A percentile compares a stretch with the other conserved stretches of the same genome.
These are phyloP conservation scores for Podarcis cretensis DNA, from an alignment of 2,113 vertebrate species.

Conservation along the genomic window DNA sequence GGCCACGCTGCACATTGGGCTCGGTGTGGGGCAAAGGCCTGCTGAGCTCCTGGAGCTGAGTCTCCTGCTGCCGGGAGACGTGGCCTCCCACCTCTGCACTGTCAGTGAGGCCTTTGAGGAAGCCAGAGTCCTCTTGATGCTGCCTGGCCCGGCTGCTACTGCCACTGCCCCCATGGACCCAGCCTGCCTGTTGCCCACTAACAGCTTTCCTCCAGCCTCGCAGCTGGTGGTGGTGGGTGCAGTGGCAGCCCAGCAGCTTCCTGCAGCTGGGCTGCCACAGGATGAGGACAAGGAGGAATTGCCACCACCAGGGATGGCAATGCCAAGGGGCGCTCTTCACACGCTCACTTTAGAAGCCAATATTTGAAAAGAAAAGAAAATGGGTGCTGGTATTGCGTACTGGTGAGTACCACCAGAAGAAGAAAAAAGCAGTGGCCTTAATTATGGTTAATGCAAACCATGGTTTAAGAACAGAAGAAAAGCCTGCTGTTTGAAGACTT, in stretches of 20 bases:
- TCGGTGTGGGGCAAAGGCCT: not conserved
- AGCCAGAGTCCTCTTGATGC: slow-evolving; percentile 83
- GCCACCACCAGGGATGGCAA: too few relatives aligned
- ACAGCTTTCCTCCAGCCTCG: not conserved
- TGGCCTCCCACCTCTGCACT: slow-evolving; percentile 91
- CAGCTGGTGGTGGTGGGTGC: slow-evolving; percentile 85
- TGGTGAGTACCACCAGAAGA: not conserved
- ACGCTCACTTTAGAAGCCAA: too few relatives aligned
- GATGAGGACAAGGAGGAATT: slow-evolving; percentile 58
- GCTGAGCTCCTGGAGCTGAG: slow-evolving; percentile 72
- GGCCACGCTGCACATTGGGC: slow-evolving; percentile 77
- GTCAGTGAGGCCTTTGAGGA: slow-evolving; percentile 94
- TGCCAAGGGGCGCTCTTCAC: too few relatives aligned
- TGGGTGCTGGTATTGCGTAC: too few relatives aligned
- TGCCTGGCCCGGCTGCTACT: slow-evolving; percentile 32
- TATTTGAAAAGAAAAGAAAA: not conserved
- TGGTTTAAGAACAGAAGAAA: not conserved
- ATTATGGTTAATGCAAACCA: not conserved
- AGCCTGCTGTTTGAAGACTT: too few relatives aligned
- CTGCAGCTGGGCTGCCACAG: slow-evolving; percentile 83
- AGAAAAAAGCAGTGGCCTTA: not conserved
- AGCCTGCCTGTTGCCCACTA: not conserved
- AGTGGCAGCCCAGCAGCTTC: slow-evolving; percentile 80
- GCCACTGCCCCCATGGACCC: not conserved
- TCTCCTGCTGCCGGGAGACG: slow-evolving; percentile 82